Conservation (phyloP, 2,888 invertebrate genomes). For the Melieria picta region DNA sequence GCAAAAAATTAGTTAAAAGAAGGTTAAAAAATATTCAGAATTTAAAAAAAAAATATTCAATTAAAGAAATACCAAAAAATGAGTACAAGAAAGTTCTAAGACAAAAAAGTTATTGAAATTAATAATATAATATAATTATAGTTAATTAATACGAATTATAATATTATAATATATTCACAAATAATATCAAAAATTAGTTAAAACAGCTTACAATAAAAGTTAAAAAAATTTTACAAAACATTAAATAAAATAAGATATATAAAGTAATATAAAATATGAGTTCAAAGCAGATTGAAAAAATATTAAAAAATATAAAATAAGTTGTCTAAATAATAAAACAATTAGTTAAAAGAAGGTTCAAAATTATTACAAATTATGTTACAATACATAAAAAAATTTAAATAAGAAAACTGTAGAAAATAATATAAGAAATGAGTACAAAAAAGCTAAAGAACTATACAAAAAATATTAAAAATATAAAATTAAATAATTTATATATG, state of each 20-base stretch:
- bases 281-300: too few species aligned
- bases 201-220: too few species aligned
- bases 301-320: background rate
- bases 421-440: too few species aligned
- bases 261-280: too few species aligned
- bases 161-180: background rate
- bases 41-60: background rate
- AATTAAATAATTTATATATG: background rate
- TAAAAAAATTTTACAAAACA: too few species aligned
- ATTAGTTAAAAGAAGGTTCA: background rate
- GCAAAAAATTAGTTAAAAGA: background rate
- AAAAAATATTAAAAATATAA: background rate
- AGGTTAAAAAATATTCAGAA: background rate
- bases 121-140: background rate
- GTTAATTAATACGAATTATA: background rate
- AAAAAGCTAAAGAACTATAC: too few species aligned
- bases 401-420: background rate
- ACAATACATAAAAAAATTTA: background rate
- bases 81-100: too few species aligned
- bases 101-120: background rate
- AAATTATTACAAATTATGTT: background rate
- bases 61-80: too few species aligned
- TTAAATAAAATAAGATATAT: too few species aligned
- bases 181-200: too few species aligned
- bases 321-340: background rate